Base-by-base conservation (phyloP, 2,888 invertebrate species). In the Nyleta sp. region DNA sequence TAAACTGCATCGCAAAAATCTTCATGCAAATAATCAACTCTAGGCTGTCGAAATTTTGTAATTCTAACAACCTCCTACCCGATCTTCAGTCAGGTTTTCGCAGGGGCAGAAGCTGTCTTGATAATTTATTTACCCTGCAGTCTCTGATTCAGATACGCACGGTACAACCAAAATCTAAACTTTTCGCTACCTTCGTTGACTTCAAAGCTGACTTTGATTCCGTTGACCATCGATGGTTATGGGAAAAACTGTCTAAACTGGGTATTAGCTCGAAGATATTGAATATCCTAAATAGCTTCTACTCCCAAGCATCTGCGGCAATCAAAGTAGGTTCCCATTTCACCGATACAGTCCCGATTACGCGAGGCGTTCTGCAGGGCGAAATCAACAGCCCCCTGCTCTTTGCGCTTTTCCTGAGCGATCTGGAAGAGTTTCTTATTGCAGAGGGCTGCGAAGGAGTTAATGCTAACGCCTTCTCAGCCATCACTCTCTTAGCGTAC, bases 101-200 rank as follows among this genome's bases (percentile, higher is more conserved):
- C 1, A 22, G 6, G 11, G 24, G 40, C 6, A 24, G 65, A 42
- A 33, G 52, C 4, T 65, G 65, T 28, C 10, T 52, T 1, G 52
- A 65, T 11, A 64, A 50, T 13, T 20, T 65, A 22, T 59, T 59
- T 18, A 15, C 28, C 2, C 11, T 64, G 7, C 10, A n/a, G 4
- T 35, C 64, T 20, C 6, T 64, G 6, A 38, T 64, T 50, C 64
- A 64, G 24, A 50, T 67, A 33, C n/a, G 15, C 24, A 31, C n/a
- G 18, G 15, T 5, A 10, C 5, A 4, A 24, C 10, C 5, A 55
- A 55, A 35, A 6, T 24, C 53, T 28, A 53, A 46, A 13, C 3
- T 67, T 2, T 65, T 15, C 13, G 65, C 65, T 13, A n/a, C 18
- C 2, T 65, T 65, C 44, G 44, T 65, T 1, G 65, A 65, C 17